These are phyloP conservation scores for Nannoperca obscura DNA, from an alignment of 2,797 vertebrate species.

Conservation along the genomic window DNA sequence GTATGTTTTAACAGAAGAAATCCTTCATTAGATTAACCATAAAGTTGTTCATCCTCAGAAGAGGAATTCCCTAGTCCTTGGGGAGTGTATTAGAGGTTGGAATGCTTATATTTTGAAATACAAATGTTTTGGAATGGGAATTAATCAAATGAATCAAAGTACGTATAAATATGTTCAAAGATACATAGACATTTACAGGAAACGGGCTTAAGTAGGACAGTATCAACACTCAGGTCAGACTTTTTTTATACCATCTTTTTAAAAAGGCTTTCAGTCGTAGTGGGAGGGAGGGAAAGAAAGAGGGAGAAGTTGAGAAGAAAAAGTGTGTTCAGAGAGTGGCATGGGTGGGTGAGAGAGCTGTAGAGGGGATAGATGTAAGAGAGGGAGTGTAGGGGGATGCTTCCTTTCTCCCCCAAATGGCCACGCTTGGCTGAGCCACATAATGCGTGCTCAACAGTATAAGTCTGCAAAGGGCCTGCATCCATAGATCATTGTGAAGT, in stretches of 20 bases:
- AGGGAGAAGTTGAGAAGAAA: constrained; percentile 26
- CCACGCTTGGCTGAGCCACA: constrained; percentile 74
- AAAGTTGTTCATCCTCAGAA: not conserved
- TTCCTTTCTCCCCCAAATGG: constrained; percentile 60
- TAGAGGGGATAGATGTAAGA: constrained; percentile 46
- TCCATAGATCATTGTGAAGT: constrained; percentile 85
- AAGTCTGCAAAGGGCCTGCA: constrained; percentile 74
- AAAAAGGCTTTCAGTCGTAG: constrained; percentile 59
- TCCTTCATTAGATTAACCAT: no score
- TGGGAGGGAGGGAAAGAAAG: constrained; percentile 23
- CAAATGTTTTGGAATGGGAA: not conserved
- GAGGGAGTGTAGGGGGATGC: constrained; percentile 19
- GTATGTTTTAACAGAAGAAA: no score
- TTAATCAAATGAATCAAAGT: constrained; percentile 11
- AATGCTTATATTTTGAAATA: not conserved
- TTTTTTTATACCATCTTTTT: constrained; percentile 51
- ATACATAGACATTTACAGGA: constrained; percentile 16
- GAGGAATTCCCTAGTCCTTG: not conserved
- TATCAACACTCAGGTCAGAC: constrained; percentile 23
- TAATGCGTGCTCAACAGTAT: constrained; percentile 84
- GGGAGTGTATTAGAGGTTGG: not conserved
- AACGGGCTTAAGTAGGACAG: not conserved
- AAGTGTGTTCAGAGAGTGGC: constrained; percentile 30
- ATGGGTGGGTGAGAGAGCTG: constrained; percentile 40
- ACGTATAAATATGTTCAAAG: constrained; percentile 23